These are phyloP conservation scores for Leptinotarsa texana DNA, from an alignment of 1,140 invertebrate genomes.

Conservation along the genomic window DNA sequence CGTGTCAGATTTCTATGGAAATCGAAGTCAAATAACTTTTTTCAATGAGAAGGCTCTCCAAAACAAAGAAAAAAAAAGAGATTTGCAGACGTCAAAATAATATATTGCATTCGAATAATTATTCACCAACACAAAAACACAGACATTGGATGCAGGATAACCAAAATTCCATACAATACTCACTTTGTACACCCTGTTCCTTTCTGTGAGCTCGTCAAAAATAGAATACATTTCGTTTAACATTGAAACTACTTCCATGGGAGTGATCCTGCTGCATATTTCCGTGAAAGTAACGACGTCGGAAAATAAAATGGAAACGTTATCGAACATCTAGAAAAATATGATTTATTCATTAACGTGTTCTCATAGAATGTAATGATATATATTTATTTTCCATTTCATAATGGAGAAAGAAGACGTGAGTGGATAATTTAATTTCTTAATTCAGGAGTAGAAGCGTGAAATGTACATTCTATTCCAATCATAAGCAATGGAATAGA, in stretches of 20 bases:
- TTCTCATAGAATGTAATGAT: no score
- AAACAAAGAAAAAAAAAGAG: neutral
- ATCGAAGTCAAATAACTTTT: no score
- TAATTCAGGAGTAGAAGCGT: no score
- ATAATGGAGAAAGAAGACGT: no score
- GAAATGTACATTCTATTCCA: no score
- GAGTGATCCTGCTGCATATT: conserved; percentile 92
- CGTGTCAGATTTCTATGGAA: no score
- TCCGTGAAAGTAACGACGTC: conserved; percentile 97
- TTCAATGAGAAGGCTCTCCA: no score
- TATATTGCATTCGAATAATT: conserved; percentile 16
- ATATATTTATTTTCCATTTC: no score
- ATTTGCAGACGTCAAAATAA: neutral
- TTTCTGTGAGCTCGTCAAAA: conserved; percentile 88
- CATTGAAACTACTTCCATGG: conserved; percentile 97
- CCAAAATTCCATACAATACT: conserved; percentile 28
- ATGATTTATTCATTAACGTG: neutral
- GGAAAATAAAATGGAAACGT: conserved; percentile 93
- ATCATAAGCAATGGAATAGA: no score
- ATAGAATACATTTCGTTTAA: conserved; percentile 93
- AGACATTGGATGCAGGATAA: neutral
- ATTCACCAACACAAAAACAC: neutral
- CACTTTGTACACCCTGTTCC: conserved; percentile 94
- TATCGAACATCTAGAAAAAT: conserved; percentile 84
- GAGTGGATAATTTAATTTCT: no score